These are phyloP conservation scores for Sapajus apella DNA, from an alignment of 2,113 vertebrate species.

Conservation along the genomic window DNA sequence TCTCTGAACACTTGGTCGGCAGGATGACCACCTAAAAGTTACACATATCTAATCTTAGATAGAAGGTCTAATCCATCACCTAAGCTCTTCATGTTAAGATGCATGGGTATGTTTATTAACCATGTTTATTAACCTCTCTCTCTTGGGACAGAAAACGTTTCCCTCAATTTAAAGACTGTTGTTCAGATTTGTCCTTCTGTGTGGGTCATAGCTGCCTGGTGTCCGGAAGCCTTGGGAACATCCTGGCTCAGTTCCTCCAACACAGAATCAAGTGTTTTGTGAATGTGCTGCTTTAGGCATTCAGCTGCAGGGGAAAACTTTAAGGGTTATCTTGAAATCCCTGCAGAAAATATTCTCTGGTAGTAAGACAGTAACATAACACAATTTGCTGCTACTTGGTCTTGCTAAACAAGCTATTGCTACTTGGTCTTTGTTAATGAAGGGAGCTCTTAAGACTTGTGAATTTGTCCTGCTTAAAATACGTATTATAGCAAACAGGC, in stretches of 20 bases:
- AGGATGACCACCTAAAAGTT: background rate
- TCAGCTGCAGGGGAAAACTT: background rate
- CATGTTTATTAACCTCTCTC: background rate
- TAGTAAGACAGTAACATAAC: background rate
- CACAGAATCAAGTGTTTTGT: background rate
- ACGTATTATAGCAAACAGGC: background rate
- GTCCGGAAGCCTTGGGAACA: background rate
- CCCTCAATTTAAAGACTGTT: background rate
- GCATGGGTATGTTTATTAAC: background rate
- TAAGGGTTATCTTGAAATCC: background rate
- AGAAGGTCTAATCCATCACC: background rate
- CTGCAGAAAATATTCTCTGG: background rate
- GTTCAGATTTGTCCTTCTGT: background rate
- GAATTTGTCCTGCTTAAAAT: too few species aligned
- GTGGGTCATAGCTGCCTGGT: background rate
- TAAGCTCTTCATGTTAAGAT: background rate
- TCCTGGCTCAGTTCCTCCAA: background rate
- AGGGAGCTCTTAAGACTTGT: background rate
- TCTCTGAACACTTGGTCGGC: background rate
- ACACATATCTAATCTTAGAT: background rate
- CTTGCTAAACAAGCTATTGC: background rate
- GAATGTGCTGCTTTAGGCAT: background rate
- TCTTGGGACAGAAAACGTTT: background rate
- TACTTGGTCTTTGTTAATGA: background rate
- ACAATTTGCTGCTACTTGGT: background rate